Percentiles rank a stretch among this genome's conserved stretches.
These are phyloP conservation scores for Spilosoma lubricipeda DNA, from an alignment of 2,888 invertebrate genomes.

Conservation along the genomic window DNA sequence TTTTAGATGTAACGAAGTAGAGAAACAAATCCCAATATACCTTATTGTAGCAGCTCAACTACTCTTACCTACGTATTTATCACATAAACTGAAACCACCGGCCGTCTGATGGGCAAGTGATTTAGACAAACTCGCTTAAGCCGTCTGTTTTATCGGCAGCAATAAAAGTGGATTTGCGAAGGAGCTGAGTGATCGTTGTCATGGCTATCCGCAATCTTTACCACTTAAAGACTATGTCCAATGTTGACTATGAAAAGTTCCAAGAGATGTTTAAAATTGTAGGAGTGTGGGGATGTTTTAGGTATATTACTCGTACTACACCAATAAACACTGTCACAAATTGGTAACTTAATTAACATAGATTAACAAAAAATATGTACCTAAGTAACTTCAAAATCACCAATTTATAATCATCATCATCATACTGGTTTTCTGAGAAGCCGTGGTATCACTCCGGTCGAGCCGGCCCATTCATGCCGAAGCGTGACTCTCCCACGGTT, in stretches of 20 bases:
- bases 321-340: neutral
- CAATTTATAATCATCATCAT: too few relatives aligned
- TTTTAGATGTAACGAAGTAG: neutral
- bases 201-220: constrained; percentile 23
- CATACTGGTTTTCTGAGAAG: too few relatives aligned
- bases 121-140: constrained; percentile 36
- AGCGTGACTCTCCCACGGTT: too few relatives aligned
- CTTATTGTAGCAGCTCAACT: neutral
- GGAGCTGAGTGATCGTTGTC: constrained; percentile 34
- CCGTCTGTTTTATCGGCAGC: constrained; percentile 41
- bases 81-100: constrained; percentile 12
- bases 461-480: too few relatives aligned
- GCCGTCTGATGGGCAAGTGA: constrained; percentile 32
- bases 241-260: neutral
- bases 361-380: neutral
- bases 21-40: neutral
- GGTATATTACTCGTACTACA: too few relatives aligned
- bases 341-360: neutral
- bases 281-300: too few relatives aligned
- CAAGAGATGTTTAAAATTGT: neutral
- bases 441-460: too few relatives aligned
- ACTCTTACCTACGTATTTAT: constrained; percentile 8
- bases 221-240: neutral
- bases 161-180: constrained; percentile 40
- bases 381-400: too few relatives aligned